Base-by-base conservation (phyloP, 2,113 vertebrate genomes). In the Cavia porcellus region DNA sequence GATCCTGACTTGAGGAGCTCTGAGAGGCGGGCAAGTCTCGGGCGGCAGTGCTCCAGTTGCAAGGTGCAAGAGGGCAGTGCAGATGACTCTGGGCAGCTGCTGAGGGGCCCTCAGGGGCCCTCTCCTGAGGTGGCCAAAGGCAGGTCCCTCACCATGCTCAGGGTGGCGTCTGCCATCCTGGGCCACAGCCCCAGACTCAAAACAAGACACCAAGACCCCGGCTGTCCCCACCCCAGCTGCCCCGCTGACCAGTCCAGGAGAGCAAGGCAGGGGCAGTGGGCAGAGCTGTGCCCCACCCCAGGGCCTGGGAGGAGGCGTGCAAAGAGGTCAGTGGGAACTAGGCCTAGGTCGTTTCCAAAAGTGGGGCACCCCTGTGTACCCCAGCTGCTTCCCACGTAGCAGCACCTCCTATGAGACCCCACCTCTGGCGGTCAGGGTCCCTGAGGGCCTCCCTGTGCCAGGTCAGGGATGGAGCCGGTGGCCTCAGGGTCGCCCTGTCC, bases 1-100 rank as follows among this genome's bases (percentile, higher is more conserved):
- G 9, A 3, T 52, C 77, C 47, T 19, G 45, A 47, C 30, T 9
- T 9, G 5, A 52, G 45, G 20, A 7, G 47, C 47, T 74, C 75
- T 19, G 28, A 79, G 47, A 20, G 45, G 2, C 0, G 3, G 45
- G 22, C 62, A n/a, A 42, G 28, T 55, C 13, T 5, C 0, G 2
- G 42, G 0, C 10, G 72, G 4, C 22, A 22, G 7, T 3, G 6
- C 4, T 7, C 32, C 55, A 20, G 62, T 35, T 74, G 12, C 0
- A 25, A 10, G 5, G 57, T 59, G 42, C 22, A 0, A 0, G 17
- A 7, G 11, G 1, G 35, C 12, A 15, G 50, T 1, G 1, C 55
- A 8, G 50, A 22, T 19, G 5, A 3, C 20, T 50, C 11, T 7
- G 7, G 70, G 42, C 70, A 38, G 8, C 55, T 47, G 5, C 20